Evolutionary conservation across 2,113 vertebrate species (phyloP).

Genomic region (Protomyctophum bolini): DNA sequence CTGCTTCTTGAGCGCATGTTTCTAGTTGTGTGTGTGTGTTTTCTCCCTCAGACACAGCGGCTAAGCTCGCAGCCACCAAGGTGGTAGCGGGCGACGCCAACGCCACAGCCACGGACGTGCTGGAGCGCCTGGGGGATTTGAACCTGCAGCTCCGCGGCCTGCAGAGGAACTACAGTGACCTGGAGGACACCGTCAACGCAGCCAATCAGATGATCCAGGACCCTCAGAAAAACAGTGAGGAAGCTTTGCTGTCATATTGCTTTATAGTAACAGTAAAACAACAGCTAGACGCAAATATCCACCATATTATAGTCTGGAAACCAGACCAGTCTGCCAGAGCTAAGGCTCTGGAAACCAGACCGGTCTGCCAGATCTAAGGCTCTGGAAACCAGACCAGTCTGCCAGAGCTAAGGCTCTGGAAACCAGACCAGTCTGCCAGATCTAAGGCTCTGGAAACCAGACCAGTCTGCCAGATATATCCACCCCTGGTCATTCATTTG

Average conservation of each 20-base stretch:
- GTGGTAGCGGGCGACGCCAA: slow-evolving; percentile 88
- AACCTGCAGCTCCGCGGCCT: slow-evolving; percentile 87
- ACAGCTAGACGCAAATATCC: too few relatives aligned
- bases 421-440: too few relatives aligned
- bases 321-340: too few relatives aligned
- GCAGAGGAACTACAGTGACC: slow-evolving; percentile 88
- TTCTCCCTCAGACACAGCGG: slow-evolving; percentile 81
- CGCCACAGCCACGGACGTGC: slow-evolving; percentile 84
- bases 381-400: too few relatives aligned
- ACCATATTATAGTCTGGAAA: too few relatives aligned
- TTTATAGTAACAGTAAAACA: background rate
- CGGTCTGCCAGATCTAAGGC: too few relatives aligned
- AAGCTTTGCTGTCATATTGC: background rate
- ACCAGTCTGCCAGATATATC: too few relatives aligned
- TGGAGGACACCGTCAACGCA: slow-evolving; percentile 85
- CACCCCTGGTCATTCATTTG: too few relatives aligned
- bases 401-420: too few relatives aligned
- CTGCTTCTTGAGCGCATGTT: too few relatives aligned
- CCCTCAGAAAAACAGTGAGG: slow-evolving; percentile 92
- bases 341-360: too few relatives aligned
- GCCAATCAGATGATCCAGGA: slow-evolving; percentile 92
- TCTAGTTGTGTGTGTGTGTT: background rate
- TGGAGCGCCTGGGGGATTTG: slow-evolving; percentile 88
- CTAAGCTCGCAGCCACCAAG: slow-evolving; percentile 87
- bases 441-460: too few relatives aligned